Percentiles rank a stretch among this genome's conserved stretches.
Conservation (phyloP, 2,888 invertebrate genomes). For the Ditylenchus weischeri region DNA sequence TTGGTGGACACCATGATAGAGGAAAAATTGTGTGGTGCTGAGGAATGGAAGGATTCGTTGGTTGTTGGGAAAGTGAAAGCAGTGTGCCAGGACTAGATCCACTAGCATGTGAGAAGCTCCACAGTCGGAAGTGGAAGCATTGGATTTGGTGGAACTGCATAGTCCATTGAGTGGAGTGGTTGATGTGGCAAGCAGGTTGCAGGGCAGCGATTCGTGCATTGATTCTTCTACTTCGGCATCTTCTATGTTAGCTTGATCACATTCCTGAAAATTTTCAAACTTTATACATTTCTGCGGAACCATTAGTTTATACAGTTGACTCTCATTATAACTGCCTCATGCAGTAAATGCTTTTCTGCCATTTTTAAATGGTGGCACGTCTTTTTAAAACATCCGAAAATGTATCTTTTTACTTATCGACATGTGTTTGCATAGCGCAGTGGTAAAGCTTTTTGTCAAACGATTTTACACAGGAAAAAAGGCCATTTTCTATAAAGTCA, state of each 20-base stretch:
- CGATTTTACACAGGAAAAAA: too few species aligned
- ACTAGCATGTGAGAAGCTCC: constrained; percentile 2
- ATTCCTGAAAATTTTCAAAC: constrained; percentile 31
- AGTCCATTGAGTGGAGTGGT: not conserved
- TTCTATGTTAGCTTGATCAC: constrained; percentile 33
- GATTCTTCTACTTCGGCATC: constrained; percentile 32
- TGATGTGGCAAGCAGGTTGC: not conserved
- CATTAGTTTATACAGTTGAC: too few species aligned
- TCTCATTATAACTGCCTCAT: too few species aligned
- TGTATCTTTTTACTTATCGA: too few species aligned
- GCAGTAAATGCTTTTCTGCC: too few species aligned
- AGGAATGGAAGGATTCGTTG: not conserved
- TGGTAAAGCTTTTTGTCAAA: too few species aligned
- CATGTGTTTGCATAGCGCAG: too few species aligned
- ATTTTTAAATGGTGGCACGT: too few species aligned
- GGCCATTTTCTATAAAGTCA: too few species aligned
- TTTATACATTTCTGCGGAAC: too few species aligned
- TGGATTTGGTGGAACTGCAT: not conserved
- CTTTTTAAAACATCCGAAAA: too few species aligned
- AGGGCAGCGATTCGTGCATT: constrained; percentile 21
- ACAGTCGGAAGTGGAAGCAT: not conserved
- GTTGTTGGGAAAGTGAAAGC: too few species aligned
- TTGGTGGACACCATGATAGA: not conserved
- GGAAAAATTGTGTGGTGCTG: not conserved
- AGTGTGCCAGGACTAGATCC: constrained; percentile 5